Base-by-base conservation (phyloP, 1,140 invertebrate genomes). In the Diabrotica undecimpunctata region DNA sequence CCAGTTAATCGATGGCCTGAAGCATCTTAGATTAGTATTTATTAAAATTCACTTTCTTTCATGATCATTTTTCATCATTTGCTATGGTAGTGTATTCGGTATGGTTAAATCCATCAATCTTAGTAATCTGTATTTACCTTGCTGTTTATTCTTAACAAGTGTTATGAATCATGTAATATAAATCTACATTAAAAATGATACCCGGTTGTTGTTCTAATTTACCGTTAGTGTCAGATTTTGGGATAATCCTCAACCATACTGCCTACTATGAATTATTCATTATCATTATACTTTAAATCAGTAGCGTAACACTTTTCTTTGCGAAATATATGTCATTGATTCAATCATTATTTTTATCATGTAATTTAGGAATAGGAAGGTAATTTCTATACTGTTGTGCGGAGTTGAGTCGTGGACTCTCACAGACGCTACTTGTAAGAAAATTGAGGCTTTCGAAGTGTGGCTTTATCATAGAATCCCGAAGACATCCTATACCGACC, bases 111-210 rank as follows among this genome's bases (percentile, higher is more conserved):
- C 41, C 5, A 46, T 46, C 41, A 46, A 46, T 46, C 41, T 46
- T 46, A 46, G 41, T 46, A 46, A 46, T 46, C 41, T 46, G 41
- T 46, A n/a, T 46, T 46, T 46, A 46, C 41, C n/a, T 46, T 46
- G 41, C 8, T 46, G n/a, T 46, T 46, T 46, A 46, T 46, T 46
- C 41, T 46, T 46, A 46, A 46, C 41, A 46, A 46, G 41, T 46
- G 41, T 46, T 46, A 46, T 46, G 41, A 46, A 46, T 46, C 41
- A 46, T 46, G 41, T 46, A 46, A 46, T 46, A 46, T 46, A 46
- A 46, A 46, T 46, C 41, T 46, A 46, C 41, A 46, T 46, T 46
- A 46, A 46, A 46, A 46, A 46, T 46, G 41, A 46, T 46, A 46
- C 41, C 41, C 41, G 8, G 41, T 46, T 46, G 41, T 46, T 46